Conservation (phyloP, 1,140 invertebrate species). For the Coptotermes formosanus region DNA sequence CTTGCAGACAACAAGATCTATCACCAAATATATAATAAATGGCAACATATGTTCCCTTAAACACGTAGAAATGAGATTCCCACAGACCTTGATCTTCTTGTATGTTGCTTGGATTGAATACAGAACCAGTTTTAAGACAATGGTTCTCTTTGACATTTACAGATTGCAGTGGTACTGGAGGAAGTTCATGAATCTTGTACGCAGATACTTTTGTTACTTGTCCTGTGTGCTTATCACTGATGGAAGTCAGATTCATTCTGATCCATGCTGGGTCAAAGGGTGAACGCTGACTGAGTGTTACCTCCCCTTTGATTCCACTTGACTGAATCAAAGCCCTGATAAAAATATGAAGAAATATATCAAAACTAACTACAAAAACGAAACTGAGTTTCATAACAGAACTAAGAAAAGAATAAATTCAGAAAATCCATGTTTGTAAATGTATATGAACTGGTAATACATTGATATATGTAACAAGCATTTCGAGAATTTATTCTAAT, state of each 20-base stretch:
- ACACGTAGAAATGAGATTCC: background rate
- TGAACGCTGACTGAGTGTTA: constrained; percentile 78
- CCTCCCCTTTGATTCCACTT: constrained; percentile 76
- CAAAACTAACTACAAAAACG: background rate
- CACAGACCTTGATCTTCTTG: constrained; percentile 34
- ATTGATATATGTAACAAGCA: too few relatives aligned
- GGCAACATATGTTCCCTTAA: too few relatives aligned
- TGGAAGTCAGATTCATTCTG: constrained; percentile 67
- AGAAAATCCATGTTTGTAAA: background rate
- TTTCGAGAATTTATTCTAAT: too few relatives aligned
- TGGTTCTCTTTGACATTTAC: constrained; percentile 49
- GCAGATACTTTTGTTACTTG: constrained; percentile 57
- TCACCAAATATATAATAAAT: too few relatives aligned
- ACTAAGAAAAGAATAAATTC: background rate
- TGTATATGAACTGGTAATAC: background rate
- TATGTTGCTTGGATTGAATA: constrained; percentile 66
- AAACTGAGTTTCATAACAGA: background rate
- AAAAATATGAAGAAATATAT: constrained; percentile 38
- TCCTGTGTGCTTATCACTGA: constrained; percentile 59
- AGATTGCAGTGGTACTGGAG: constrained; percentile 56
- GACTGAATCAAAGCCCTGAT: constrained; percentile 70
- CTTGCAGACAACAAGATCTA: too few relatives aligned
- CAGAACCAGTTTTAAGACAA: constrained; percentile 63
- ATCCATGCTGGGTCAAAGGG: constrained; percentile 82
- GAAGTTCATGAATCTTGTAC: constrained; percentile 70